Evolutionary conservation across 2,113 vertebrate species (phyloP).

Genomic region (Piprites chloris): DNA sequence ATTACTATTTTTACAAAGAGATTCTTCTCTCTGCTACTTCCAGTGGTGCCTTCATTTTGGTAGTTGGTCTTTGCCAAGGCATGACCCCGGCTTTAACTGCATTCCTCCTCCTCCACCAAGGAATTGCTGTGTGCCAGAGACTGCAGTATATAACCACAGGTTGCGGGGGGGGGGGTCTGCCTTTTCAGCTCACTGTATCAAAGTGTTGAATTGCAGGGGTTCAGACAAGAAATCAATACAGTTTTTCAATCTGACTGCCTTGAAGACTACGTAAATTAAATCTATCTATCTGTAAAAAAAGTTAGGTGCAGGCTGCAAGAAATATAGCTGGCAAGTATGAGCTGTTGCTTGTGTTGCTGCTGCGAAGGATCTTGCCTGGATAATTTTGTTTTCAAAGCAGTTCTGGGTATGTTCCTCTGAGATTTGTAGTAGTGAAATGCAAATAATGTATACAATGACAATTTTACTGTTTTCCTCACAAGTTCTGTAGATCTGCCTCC

Average conservation of each 20-base stretch:
- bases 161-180: not conserved
- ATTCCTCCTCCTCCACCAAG: not conserved
- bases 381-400: not conserved
- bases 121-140: not conserved
- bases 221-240: constrained; percentile 28
- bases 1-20: not conserved
- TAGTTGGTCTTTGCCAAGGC: not conserved
- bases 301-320: not conserved
- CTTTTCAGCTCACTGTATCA: not conserved
- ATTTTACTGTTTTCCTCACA: not conserved
- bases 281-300: not conserved
- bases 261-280: constrained; percentile 29
- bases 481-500: not conserved
- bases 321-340: not conserved
- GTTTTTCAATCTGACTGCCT: constrained; percentile 23
- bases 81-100: not conserved
- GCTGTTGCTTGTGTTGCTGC: not conserved
- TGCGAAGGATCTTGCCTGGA: not conserved
- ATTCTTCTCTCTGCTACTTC: not conserved
- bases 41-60: not conserved
- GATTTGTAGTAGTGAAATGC: not conserved
- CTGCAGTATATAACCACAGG: not conserved
- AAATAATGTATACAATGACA: not conserved
- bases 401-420: not conserved
- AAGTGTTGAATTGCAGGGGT: not conserved